Evolutionary conservation across 2,888 invertebrate genomes (phyloP).

Genomic region (Trachelus iudaicus): DNA sequence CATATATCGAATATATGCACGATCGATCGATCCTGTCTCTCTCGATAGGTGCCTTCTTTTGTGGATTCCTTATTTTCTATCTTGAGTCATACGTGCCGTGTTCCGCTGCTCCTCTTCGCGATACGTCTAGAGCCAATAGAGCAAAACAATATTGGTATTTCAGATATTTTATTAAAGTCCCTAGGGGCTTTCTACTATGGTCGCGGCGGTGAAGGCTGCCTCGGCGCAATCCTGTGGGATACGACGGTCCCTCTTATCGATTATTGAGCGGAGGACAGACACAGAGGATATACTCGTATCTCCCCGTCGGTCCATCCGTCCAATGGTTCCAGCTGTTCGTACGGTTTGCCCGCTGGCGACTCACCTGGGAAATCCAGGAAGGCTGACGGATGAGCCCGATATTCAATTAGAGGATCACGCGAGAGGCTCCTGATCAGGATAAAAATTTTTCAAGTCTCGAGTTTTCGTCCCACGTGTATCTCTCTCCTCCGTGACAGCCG

Average conservation of each 20-base stretch:
- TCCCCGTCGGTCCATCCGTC: constrained; percentile 7
- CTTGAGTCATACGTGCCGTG: neutral
- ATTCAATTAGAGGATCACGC: constrained; percentile 38
- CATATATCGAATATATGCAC: no score
- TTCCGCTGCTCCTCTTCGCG: neutral
- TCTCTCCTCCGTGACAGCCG: no score
- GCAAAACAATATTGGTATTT: constrained; percentile 53
- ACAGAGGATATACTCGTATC: constrained; percentile 6
- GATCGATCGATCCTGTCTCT: no score
- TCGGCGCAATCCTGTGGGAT: constrained; percentile 25
- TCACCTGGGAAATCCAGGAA: constrained; percentile 45
- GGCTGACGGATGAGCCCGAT: constrained; percentile 37
- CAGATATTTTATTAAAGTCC: constrained; percentile 63
- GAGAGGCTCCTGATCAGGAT: no score
- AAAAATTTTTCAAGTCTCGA: no score
- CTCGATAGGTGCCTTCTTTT: no score
- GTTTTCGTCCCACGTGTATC: no score
- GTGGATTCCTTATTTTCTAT: neutral
- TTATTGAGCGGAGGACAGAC: constrained; percentile 54
- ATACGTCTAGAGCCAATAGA: neutral
- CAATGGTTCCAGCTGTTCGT: constrained; percentile 11
- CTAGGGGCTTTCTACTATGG: constrained; percentile 38
- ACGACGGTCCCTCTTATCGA: constrained; percentile 48
- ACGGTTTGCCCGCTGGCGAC: neutral
- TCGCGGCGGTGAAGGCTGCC: constrained; percentile 25